phyloP scores from a whole-genome alignment of 2,888 invertebrate genomes.

The Amphipyra tragopoginis region DNA sequence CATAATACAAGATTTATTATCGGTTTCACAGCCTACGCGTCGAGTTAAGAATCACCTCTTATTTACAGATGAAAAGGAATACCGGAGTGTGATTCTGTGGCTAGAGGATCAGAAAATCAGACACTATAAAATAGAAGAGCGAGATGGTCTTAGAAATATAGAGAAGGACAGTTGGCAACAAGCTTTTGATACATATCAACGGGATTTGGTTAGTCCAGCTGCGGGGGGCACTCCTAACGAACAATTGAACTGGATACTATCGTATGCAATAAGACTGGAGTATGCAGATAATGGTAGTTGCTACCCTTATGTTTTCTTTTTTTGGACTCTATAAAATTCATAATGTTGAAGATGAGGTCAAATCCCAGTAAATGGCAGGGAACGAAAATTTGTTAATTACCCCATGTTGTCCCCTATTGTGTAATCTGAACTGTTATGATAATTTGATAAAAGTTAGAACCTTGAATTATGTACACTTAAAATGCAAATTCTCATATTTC shows the following conservation, averaged over 20 bases:
- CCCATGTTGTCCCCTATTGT: no score
- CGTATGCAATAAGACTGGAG: conserved; percentile 95
- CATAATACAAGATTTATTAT: conserved; percentile 2
- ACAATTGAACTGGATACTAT: conserved; percentile 96
- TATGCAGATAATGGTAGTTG: conserved; percentile 93
- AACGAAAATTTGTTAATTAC: no score
- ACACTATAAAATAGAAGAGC: conserved; percentile 95
- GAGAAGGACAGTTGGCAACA: conserved; percentile 92
- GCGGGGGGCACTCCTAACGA: conserved; percentile 90
- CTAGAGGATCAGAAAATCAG: conserved; percentile 98
- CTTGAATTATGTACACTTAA: no score
- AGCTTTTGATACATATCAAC: conserved; percentile 93
- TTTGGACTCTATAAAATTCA: no score
- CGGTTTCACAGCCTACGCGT: background rate
- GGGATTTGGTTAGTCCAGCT: conserved; percentile 93
- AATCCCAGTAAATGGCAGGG: no score
- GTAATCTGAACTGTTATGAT: no score
- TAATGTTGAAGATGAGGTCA: no score
- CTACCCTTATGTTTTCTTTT: no score
- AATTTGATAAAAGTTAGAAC: no score
- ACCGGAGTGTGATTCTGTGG: conserved; percentile 96
- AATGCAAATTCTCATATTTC: no score
- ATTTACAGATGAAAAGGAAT: conserved; percentile 93
- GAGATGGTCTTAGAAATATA: conserved; percentile 93
- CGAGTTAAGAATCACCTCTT: background rate